Evolutionary conservation across 1,140 invertebrate genomes (phyloP).

Genomic region (Achroia grisella): DNA sequence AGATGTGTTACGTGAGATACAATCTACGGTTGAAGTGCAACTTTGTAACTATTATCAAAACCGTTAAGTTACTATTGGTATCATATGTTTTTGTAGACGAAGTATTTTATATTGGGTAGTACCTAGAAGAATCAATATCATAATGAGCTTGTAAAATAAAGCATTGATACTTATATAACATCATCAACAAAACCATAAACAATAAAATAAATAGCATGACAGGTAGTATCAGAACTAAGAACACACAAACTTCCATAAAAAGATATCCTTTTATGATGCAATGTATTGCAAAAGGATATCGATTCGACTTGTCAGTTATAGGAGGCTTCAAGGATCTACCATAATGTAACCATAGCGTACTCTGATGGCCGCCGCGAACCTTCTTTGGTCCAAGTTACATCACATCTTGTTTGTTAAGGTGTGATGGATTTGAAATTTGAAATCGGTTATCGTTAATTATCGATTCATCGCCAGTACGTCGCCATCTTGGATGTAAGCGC

Average conservation of each 20-base stretch:
- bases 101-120: no score
- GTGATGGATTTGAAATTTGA: slow-evolving; percentile 65
- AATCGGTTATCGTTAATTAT: slow-evolving; percentile 67
- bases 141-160: no score
- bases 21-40: no score
- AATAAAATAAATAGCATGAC: no score
- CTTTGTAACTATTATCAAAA: slow-evolving; percentile 3
- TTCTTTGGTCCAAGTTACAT: slow-evolving; percentile 50
- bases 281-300: no score
- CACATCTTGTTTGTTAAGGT: slow-evolving; percentile 54
- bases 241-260: slow-evolving; percentile 39
- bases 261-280: slow-evolving; percentile 41
- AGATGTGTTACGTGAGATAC: no score
- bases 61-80: no score
- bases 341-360: slow-evolving; percentile 23
- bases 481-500: slow-evolving; percentile 58
- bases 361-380: slow-evolving; percentile 32
- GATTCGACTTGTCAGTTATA: slow-evolving; percentile 33
- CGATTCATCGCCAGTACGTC: slow-evolving; percentile 63
- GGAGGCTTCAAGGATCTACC: slow-evolving; percentile 48
- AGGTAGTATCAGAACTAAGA: no score
- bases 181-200: no score
- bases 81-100: no score
- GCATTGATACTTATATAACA: no score
- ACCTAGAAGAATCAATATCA: no score